Percentiles rank a stretch among this genome's conserved stretches.
These are phyloP conservation scores for Syngnathus typhle DNA, from an alignment of 2,113 vertebrate genomes.

Conservation along the genomic window DNA sequence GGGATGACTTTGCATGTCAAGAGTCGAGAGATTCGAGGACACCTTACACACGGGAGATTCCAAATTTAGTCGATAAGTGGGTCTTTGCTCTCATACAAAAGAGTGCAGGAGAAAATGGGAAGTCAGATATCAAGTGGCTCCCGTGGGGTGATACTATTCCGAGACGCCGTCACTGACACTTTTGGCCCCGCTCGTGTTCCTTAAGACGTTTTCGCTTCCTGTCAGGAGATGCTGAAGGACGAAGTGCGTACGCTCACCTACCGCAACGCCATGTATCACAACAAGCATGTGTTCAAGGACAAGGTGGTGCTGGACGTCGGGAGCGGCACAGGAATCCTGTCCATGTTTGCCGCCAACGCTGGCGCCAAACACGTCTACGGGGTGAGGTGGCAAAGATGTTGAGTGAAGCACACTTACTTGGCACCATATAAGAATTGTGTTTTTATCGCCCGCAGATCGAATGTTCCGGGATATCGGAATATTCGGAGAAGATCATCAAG, in stretches of 20 bases:
- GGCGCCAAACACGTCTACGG: conserved; percentile 95
- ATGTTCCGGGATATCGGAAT: conserved; percentile 97
- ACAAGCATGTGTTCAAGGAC: conserved; percentile 97
- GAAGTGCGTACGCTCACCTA: conserved; percentile 95
- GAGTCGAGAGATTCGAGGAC: conserved; percentile 37
- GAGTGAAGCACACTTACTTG: neutral
- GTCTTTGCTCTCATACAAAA: conserved; percentile 49
- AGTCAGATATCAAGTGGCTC: conserved; percentile 56
- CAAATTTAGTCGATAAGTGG: conserved; percentile 63
- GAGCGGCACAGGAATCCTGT: conserved; percentile 93
- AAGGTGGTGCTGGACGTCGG: conserved; percentile 94
- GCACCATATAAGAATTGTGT: neutral
- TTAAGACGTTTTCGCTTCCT: neutral
- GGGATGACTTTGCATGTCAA: neutral
- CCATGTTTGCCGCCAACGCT: conserved; percentile 97
- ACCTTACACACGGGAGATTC: conserved; percentile 21
- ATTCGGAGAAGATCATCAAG: conserved; percentile 98
- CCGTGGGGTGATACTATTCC: conserved; percentile 58
- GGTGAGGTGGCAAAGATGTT: conserved; percentile 63
- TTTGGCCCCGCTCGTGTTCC: conserved; percentile 35
- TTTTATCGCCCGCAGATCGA: conserved; percentile 79
- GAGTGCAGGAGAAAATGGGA: conserved; percentile 42
- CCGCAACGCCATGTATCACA: conserved; percentile 97
- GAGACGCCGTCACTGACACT: conserved; percentile 28
- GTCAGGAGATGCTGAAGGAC: conserved; percentile 96